Evolutionary conservation across 2,113 vertebrate species (phyloP).

Genomic region (Melospiza melodia): DNA sequence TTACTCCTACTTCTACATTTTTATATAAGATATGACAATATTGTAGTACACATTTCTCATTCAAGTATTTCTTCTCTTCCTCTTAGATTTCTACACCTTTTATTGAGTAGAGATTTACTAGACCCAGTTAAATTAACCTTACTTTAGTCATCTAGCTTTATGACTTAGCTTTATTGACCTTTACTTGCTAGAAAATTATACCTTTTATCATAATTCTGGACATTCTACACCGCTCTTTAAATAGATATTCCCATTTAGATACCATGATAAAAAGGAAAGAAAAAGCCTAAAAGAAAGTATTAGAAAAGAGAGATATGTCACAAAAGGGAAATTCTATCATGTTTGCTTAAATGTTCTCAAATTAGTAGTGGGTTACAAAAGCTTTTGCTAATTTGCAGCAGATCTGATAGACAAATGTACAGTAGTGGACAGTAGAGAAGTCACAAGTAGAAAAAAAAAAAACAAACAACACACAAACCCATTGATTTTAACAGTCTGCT

Average conservation of each 20-base stretch:
- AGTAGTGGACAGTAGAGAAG: background rate
- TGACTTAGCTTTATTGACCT: background rate
- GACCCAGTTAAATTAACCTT: background rate
- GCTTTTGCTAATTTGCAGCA: background rate
- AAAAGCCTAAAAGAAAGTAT: background rate
- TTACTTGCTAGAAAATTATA: background rate
- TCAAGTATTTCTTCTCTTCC: background rate
- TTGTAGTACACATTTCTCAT: background rate
- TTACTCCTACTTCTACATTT: background rate
- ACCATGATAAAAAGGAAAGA: background rate
- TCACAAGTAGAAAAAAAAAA: background rate
- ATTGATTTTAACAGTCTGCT: background rate
- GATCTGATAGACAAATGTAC: background rate
- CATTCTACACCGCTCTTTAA: background rate
- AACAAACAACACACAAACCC: background rate
- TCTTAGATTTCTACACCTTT: background rate
- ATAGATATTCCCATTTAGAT: background rate
- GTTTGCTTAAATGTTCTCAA: background rate
- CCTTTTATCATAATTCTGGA: background rate
- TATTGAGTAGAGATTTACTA: background rate
- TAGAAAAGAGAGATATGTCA: background rate
- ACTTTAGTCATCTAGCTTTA: background rate
- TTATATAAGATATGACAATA: background rate
- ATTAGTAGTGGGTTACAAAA: background rate
- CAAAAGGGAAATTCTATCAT: background rate